phyloP scores from a whole-genome alignment of 1,140 invertebrate species.

The Drosophila parvula region DNA sequence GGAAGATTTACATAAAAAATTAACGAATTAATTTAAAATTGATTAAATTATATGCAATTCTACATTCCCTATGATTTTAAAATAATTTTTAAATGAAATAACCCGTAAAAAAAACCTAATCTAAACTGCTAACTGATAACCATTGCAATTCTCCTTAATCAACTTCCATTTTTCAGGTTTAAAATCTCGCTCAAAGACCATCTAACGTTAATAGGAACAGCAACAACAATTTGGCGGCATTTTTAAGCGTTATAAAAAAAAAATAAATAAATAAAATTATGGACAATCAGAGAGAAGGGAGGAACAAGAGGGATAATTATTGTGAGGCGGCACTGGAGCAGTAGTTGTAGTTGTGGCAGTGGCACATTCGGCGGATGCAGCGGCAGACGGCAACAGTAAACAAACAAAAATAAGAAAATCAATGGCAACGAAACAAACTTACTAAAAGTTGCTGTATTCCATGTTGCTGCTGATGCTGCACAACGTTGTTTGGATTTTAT shows the following conservation, averaged over 20 bases:
- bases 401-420: constrained; percentile 58
- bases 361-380: constrained; percentile 49
- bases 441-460: constrained; percentile 87
- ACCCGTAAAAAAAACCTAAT: not conserved
- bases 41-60: too few relatives aligned
- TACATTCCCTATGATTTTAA: too few relatives aligned
- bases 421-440: constrained; percentile 84
- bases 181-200: constrained; percentile 1
- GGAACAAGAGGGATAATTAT: constrained; percentile 29
- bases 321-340: constrained; percentile 32
- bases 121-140: not conserved
- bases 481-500: constrained; percentile 38
- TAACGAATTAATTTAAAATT: too few relatives aligned
- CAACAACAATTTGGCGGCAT: constrained; percentile 37
- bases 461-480: constrained; percentile 87
- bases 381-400: constrained; percentile 60
- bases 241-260: constrained; percentile 41
- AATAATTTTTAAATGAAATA: too few relatives aligned
- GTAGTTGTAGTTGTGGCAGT: constrained; percentile 35
- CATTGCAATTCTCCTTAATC: not conserved
- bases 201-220: constrained; percentile 38
- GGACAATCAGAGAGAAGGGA: constrained; percentile 44
- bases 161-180: not conserved
- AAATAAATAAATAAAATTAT: constrained; percentile 20
- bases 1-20: too few relatives aligned